Evolutionary conservation across 64 coral and sea anemone genomes (phyloP), one percentile per base, ranked within the genome.

Genomic region (Stichodactyla mertensii): DNA sequence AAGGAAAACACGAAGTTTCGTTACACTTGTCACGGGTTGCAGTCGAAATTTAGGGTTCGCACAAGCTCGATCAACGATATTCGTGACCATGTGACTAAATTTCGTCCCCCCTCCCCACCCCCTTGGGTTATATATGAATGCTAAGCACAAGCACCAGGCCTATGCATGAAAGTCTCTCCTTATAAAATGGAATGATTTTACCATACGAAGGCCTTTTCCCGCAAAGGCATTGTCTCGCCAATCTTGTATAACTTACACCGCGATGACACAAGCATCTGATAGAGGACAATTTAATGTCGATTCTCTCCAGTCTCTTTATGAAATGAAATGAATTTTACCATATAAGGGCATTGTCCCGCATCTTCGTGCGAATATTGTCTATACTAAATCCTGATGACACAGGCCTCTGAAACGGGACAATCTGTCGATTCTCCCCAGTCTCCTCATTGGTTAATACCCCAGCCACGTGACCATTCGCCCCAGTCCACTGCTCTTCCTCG

Each of bases 281-380:
- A 45, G 1, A 45, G 36, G 36, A 45, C 36, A 45, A 45, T 45
- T 45, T 45, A 45, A 45, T 45, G 36, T 45, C 36, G 36, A 45
- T 45, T 45, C 36, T 45, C 36, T 2, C 3, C 36, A 45, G 36
- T 45, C 36, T 2, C 36, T 45, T 45, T 2, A 4, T 61, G 14
- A 61, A 15, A 16, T 16, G 11, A 69, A 23, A 7, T 31, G 0
- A n/a, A 27, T 74, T 16, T 82, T 80, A 88, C 87, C 87, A 88
- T 36, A 88, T 88, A 59, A 88, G 60, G 7, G 87, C 77, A 82
- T 51, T 88, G 26, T 88, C 87, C 18, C 79, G 55, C 79, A 85
- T 85, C 45, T 85, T 85, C 4, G 79, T 23, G 22, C 77, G 54
- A 52, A 61, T 62, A 16, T 80, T 88, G 64, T 88, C 87, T 26